Percentiles rank a stretch among this genome's conserved stretches.
phyloP scores from a whole-genome alignment of 2,797 vertebrate species.

The Monodelphis domestica region DNA sequence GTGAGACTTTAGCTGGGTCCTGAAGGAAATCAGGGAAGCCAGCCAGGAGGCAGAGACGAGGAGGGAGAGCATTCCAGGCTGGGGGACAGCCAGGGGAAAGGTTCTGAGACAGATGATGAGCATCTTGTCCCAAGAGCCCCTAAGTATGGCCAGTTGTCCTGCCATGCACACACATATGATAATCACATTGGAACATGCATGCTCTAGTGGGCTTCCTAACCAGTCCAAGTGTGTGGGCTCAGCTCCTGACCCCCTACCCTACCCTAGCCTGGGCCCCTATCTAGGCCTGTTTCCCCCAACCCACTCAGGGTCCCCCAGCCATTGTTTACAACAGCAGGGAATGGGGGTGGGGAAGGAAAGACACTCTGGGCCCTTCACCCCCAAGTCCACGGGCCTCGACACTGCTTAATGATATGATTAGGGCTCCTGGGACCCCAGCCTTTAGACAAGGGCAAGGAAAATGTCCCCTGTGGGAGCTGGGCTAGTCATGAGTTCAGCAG shows the following conservation, averaged over 20 bases:
- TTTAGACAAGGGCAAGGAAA: constrained; percentile 74
- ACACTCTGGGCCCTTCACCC: constrained; percentile 27
- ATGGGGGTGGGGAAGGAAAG: neutral
- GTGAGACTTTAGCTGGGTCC: neutral
- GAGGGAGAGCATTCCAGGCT: neutral
- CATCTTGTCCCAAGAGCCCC: neutral
- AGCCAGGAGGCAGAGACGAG: neutral
- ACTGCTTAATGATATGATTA: constrained; percentile 24
- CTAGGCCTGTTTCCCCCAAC: constrained; percentile 7
- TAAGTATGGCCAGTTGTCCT: no score
- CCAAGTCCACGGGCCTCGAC: neutral
- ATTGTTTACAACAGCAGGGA: neutral
- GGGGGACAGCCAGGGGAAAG: neutral
- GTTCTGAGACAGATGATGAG: neutral
- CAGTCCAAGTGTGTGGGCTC: neutral
- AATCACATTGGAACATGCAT: neutral
- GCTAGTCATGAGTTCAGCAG: constrained; percentile 75
- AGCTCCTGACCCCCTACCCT: neutral
- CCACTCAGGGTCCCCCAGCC: neutral
- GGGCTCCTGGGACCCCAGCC: constrained; percentile 53
- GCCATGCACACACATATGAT: neutral
- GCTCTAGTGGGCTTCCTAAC: neutral
- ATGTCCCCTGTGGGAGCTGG: constrained; percentile 71
- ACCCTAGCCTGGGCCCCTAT: constrained; percentile 11
- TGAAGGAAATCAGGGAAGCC: neutral